A percentile compares a stretch with the other conserved stretches of the same genome.
Conservation (phyloP, 2,113 vertebrate species). For the Oceanodroma tethys region DNA sequence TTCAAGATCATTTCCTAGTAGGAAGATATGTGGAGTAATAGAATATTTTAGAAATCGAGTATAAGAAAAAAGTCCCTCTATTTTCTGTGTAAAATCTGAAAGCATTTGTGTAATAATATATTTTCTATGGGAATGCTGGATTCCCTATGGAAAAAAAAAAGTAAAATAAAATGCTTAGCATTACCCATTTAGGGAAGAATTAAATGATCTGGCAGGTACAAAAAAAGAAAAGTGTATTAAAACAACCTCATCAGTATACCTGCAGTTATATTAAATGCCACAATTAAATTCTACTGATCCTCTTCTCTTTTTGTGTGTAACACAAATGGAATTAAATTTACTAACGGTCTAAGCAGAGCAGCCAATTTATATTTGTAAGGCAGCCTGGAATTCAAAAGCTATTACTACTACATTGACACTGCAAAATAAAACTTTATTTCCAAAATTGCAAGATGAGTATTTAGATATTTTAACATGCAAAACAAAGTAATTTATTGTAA, state of each 20-base stretch:
- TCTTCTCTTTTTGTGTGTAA: neutral
- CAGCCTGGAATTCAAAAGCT: neutral
- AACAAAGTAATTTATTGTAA: neutral
- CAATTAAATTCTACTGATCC: slow-evolving; percentile 12
- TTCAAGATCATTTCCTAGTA: neutral
- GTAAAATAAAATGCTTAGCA: neutral
- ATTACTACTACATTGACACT: neutral
- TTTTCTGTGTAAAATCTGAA: neutral
- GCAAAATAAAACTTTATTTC: neutral
- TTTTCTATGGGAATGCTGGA: neutral
- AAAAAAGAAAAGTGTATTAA: neutral
- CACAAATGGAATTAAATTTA: slow-evolving; percentile 22
- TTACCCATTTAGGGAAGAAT: neutral
- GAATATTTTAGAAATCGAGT: neutral
- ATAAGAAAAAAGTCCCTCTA: neutral
- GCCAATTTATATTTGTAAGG: neutral
- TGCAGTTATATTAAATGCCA: neutral
- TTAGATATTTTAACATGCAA: neutral
- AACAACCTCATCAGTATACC: neutral
- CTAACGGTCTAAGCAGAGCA: neutral
- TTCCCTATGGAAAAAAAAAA: neutral
- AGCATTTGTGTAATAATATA: neutral
- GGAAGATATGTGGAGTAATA: neutral
- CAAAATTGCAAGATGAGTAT: neutral
- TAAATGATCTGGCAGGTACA: neutral